A percentile compares a stretch with the other conserved stretches of the same genome.
phyloP scores from a whole-genome alignment of 2,888 invertebrate genomes.

The Keiferia lycopersicella region DNA sequence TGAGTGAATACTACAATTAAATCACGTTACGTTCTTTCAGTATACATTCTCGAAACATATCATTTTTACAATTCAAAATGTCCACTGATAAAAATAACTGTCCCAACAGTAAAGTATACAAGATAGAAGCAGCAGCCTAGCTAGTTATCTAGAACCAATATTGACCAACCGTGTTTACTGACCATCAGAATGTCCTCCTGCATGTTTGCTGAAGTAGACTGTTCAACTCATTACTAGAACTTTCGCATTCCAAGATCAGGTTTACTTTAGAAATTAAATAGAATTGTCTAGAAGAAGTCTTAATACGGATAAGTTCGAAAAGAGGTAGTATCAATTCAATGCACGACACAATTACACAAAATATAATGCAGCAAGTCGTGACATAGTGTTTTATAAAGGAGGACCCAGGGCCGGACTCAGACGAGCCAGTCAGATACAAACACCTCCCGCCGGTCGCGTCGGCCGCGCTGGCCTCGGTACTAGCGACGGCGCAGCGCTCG shows the following conservation, averaged over 20 bases:
- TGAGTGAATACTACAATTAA: too few species aligned
- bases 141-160: neutral
- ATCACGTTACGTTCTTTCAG: too few species aligned
- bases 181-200: neutral
- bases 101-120: neutral
- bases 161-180: neutral
- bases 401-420: conserved; percentile 56
- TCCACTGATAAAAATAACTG: neutral
- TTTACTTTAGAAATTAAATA: neutral
- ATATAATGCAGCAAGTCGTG: neutral
- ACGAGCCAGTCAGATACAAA: conserved; percentile 54
- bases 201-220: conserved; percentile 5
- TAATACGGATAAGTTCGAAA: too few species aligned
- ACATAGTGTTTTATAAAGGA: conserved; percentile 43
- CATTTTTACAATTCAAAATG: neutral
- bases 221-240: neutral
- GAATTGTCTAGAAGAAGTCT: too few species aligned
- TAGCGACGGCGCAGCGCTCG: conserved; percentile 49
- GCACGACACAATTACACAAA: neutral
- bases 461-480: conserved; percentile 45
- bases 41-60: too few species aligned
- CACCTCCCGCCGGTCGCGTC: conserved; percentile 62
- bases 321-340: neutral
- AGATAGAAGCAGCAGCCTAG: neutral
- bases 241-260: conserved; percentile 3